Percentiles rank a stretch among this genome's conserved stretches.
These are phyloP conservation scores for Fragum sueziense DNA, from an alignment of 2,888 invertebrate genomes.

Conservation along the genomic window DNA sequence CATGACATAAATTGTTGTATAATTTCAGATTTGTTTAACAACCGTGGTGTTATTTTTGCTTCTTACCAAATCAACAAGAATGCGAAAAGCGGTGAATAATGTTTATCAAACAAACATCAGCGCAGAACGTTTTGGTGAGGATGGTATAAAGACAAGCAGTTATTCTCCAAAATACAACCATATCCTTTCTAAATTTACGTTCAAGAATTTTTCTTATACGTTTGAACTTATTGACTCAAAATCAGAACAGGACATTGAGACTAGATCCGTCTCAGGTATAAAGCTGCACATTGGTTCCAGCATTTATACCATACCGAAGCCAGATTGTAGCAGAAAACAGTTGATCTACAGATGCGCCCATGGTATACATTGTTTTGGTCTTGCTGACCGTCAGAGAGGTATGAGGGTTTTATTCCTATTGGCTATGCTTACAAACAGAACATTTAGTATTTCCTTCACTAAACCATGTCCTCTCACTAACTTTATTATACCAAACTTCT, in stretches of 20 bases:
- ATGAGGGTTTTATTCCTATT: not conserved
- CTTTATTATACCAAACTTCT: not conserved
- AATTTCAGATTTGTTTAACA: not conserved
- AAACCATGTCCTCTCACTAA: not conserved
- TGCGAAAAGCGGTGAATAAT: not conserved
- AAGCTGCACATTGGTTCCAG: not conserved
- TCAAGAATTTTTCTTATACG: too few relatives aligned
- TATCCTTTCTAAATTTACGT: too few relatives aligned
- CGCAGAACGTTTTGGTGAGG: not conserved
- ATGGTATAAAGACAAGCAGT: not conserved
- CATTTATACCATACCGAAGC: not conserved
- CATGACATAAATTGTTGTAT: too few relatives aligned
- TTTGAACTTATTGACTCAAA: too few relatives aligned
- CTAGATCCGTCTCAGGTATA: not conserved
- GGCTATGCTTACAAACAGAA: not conserved
- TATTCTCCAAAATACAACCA: too few relatives aligned
- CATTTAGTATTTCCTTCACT: slow-evolving; percentile 6
- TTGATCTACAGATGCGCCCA: not conserved
- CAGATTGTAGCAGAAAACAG: not conserved
- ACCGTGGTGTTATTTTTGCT: not conserved
- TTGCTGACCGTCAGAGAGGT: not conserved
- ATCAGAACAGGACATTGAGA: too few relatives aligned
- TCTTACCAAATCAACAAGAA: not conserved
- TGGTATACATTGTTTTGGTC: not conserved
- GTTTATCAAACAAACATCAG: not conserved